Conservation (phyloP, 2,797 vertebrate species). For the Pipistrellus kuhlii region DNA sequence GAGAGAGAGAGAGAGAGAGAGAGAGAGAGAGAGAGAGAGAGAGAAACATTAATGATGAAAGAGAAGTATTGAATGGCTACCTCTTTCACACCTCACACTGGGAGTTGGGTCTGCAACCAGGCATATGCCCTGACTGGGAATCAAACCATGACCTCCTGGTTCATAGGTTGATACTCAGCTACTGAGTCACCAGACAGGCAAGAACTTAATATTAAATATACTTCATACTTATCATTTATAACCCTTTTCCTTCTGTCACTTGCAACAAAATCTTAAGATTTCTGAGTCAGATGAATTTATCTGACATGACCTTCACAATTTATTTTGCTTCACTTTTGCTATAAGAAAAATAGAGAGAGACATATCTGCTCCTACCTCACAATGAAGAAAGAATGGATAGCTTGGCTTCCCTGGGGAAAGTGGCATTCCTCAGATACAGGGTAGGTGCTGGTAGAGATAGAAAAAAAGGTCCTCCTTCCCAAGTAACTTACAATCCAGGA, state of each 20-base stretch:
- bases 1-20: no score
- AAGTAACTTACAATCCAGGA: background rate
- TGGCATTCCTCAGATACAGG: background rate
- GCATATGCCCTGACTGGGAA: no score
- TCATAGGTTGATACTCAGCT: no score
- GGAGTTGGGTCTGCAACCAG: no score
- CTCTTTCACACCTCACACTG: no score
- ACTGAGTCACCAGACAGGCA: no score
- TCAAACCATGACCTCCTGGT: no score
- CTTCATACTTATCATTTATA: background rate
- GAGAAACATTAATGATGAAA: no score
- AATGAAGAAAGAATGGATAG: background rate
- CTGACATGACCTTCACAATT: background rate
- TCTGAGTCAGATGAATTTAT: conserved; percentile 30
- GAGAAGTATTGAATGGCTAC: no score
- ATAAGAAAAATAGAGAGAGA: conserved; percentile 48
- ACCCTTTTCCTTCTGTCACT: conserved; percentile 17
- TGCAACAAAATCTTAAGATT: conserved; percentile 49
- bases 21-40: no score
- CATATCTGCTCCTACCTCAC: background rate
- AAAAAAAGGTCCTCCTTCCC: background rate
- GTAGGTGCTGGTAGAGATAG: background rate
- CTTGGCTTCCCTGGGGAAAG: background rate
- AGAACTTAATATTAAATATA: background rate
- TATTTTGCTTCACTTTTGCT: background rate